Evolutionary conservation across 2,797 vertebrate species (phyloP), one percentile per base, ranked within the genome.

Genomic region (Lagodon rhomboides): DNA sequence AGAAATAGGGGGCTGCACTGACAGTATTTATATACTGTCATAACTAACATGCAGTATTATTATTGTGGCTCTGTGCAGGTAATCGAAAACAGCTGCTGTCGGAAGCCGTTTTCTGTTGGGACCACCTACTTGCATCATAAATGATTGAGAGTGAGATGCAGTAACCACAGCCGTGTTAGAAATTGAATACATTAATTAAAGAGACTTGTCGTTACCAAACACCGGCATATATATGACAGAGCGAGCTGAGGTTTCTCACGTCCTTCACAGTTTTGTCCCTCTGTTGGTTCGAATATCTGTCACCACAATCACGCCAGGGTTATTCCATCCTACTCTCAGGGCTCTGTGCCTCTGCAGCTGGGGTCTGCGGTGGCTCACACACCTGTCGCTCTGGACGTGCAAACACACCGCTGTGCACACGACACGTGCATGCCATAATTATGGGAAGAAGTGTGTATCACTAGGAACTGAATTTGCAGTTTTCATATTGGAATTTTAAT

Each of bases 321-420:
- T 27, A 17, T 50, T 67, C 20, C 20, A 47, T 67, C 22, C 16
- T 38, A 27, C 27, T 17, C 22, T 50, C 0, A 56, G 7, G 22
- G 41, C 27, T 64, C 20, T 66, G 51, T 30, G 30, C 22, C 7
- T 23, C 38, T 58, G 30, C 64, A 69, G 23, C 27, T 55, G 53
- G 47, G 54, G 55, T 30, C 18, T 50, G 41, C 25, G 22, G 46
- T 51, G 49, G 62, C 56, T 67, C 56, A 17, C 20, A 25, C 56
- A 69, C 23, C 61, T 59, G 50, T 58, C 13, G 3, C 17, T 62
- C 16, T 61, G 18, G 20, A 75, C 46, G 46, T 71, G 56, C 58
- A 59, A 53, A 53, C 9, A 8, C 44, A 79, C 46, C 1, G 38
- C 50, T 30, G 56, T 60, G 54, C 46, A 53, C 44, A 53, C 1